Conservation (phyloP, 2,888 invertebrate genomes). For the Cataglyphis cursor region DNA sequence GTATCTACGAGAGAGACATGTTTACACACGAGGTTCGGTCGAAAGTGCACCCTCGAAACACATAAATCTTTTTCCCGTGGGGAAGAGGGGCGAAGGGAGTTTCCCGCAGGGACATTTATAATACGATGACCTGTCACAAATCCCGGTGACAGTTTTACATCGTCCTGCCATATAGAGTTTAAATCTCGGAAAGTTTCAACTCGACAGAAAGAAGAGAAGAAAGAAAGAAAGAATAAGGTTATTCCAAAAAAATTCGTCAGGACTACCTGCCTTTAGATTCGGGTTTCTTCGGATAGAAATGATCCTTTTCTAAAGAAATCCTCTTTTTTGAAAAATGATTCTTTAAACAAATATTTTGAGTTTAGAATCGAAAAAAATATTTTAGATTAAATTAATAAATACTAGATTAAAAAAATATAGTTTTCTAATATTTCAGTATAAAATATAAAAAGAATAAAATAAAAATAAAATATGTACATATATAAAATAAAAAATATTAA, state of each 20-base stretch:
- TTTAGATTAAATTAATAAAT: slow-evolving; percentile 3
- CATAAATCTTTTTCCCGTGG: slow-evolving; percentile 67
- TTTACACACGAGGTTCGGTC: slow-evolving; percentile 51
- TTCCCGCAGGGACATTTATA: slow-evolving; percentile 49
- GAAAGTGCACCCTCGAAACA: slow-evolving; percentile 58
- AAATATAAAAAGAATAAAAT: slow-evolving; percentile 7
- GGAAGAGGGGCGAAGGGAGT: slow-evolving; percentile 16
- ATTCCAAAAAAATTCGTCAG: not conserved
- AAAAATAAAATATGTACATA: no score
- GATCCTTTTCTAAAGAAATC: not conserved
- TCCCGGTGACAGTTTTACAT: slow-evolving; percentile 67
- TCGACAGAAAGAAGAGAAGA: not conserved
- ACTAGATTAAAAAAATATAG: not conserved
- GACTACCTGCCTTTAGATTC: not conserved
- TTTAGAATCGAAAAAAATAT: not conserved
- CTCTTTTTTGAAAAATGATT: not conserved
- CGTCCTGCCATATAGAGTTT: slow-evolving; percentile 36
- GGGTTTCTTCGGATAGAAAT: not conserved
- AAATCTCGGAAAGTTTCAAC: slow-evolving; percentile 33
- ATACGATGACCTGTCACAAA: slow-evolving; percentile 62
- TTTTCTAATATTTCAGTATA: not conserved
- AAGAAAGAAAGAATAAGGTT: slow-evolving; percentile 17
- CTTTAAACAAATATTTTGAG: not conserved
- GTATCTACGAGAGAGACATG: slow-evolving; percentile 1
- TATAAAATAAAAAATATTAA: not conserved